Conservation (phyloP, 1,140 invertebrate species). For the Diplogasteroides magnus region DNA sequence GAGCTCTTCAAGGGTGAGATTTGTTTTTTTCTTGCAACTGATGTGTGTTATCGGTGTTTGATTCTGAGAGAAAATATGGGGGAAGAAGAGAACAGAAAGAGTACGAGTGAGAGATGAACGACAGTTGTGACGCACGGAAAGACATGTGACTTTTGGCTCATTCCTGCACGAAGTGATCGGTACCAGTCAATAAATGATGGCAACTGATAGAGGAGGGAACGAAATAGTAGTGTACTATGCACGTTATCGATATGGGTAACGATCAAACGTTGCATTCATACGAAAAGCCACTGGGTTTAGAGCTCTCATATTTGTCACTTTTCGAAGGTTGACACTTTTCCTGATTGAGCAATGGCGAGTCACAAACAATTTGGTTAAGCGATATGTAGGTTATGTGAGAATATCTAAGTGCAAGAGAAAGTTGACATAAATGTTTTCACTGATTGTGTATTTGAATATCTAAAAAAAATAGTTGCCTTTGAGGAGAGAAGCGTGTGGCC, state of each 20-base stretch:
- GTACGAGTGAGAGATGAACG: background rate
- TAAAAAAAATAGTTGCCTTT: background rate
- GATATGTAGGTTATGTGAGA: background rate
- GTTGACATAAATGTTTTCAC: too few species aligned
- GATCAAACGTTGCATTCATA: too few species aligned
- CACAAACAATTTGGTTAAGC: background rate
- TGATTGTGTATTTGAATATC: too few species aligned
- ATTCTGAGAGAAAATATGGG: background rate
- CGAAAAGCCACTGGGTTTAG: too few species aligned
- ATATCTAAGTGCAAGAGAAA: background rate
- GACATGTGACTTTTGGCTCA: background rate
- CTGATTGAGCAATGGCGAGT: too few species aligned
- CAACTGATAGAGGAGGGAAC: too few species aligned
- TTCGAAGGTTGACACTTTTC: too few species aligned
- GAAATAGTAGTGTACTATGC: too few species aligned
- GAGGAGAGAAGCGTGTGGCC: constrained; percentile 24
- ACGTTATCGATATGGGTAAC: too few species aligned
- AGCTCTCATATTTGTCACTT: too few species aligned
- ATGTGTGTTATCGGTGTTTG: background rate
- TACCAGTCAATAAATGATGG: too few species aligned
- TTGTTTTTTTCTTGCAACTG: background rate
- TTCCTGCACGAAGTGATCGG: background rate
- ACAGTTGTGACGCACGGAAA: background rate
- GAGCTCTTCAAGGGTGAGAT: background rate
- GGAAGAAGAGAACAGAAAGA: background rate